phyloP scores from a whole-genome alignment of 2,797 vertebrate genomes.

The Etheostoma nigrum region DNA sequence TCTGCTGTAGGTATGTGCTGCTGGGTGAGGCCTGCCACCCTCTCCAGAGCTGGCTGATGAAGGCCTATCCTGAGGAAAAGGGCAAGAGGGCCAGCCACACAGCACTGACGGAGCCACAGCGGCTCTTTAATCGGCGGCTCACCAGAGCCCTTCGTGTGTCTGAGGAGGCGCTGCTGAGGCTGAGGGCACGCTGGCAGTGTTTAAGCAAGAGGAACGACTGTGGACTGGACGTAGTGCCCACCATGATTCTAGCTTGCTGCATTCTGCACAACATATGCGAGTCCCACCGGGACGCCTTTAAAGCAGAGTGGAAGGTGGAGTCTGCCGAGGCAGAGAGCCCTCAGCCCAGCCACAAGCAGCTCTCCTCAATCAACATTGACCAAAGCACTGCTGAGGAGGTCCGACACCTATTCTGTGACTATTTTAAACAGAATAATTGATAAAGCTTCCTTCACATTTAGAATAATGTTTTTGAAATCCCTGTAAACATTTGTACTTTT shows the following conservation, averaged over 20 bases:
- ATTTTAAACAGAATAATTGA: constrained; percentile 66
- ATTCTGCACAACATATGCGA: constrained; percentile 85
- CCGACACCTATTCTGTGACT: constrained; percentile 84
- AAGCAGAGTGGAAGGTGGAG: constrained; percentile 80
- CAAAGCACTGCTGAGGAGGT: constrained; percentile 81
- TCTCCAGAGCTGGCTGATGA: constrained; percentile 84
- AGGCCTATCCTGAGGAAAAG: constrained; percentile 68
- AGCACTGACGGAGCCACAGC: constrained; percentile 41
- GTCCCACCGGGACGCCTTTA: constrained; percentile 75
- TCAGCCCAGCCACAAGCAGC: constrained; percentile 76
- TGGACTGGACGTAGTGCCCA: constrained; percentile 83
- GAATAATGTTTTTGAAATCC: neutral
- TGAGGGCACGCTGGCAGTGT: constrained; percentile 84
- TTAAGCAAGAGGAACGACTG: constrained; percentile 85
- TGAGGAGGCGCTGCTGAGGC: constrained; percentile 77
- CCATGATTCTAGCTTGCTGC: constrained; percentile 84
- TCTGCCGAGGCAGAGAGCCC: constrained; percentile 77
- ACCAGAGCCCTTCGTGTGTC: constrained; percentile 62
- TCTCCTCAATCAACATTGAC: constrained; percentile 55
- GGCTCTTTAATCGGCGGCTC: constrained; percentile 73
- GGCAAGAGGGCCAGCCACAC: constrained; percentile 18
- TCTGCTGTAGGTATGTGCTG: constrained; percentile 76
- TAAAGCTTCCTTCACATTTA: neutral
- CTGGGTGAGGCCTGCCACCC: constrained; percentile 83
- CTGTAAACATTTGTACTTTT: neutral